Conservation (phyloP, 2,888 invertebrate species). For the Chymomyza procnemis region DNA sequence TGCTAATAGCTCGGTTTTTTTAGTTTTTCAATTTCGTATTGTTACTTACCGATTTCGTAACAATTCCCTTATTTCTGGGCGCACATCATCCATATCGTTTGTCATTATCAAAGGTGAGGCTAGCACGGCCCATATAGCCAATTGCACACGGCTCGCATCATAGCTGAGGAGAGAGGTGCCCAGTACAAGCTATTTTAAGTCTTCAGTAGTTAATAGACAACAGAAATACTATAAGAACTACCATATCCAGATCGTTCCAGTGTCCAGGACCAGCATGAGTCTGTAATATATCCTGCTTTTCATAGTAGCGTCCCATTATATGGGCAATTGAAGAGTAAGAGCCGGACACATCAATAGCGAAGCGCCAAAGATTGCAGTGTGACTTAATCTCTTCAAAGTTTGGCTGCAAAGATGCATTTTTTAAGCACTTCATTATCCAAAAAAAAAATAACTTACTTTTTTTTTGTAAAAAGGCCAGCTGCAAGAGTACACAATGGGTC, state of each 20-base stretch:
- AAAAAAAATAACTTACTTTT: neutral
- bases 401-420: conserved; percentile 43
- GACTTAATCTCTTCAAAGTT: conserved; percentile 80
- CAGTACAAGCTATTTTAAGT: conserved; percentile 78
- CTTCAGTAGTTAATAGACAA: neutral
- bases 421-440: neutral
- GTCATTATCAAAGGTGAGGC: conserved; percentile 87
- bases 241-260: conserved; percentile 87
- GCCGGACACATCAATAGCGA: conserved; percentile 83
- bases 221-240: conserved; percentile 2
- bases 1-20: too few relatives aligned
- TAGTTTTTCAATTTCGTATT: too few relatives aligned
- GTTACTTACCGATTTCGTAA: conserved; percentile 81
- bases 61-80: conserved; percentile 81
- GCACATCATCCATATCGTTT: conserved; percentile 82
- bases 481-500: conserved; percentile 87
- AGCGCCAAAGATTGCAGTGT: conserved; percentile 84
- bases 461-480: conserved; percentile 87
- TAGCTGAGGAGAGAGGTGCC: conserved; percentile 83
- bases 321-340: conserved; percentile 80
- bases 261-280: conserved; percentile 83
- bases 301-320: conserved; percentile 78
- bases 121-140: conserved; percentile 86
- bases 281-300: conserved; percentile 57
- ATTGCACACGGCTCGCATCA: conserved; percentile 84